A percentile compares a stretch with the other conserved stretches of the same genome.
Conservation (phyloP, 2,113 vertebrate genomes). For the Passer domesticus region DNA sequence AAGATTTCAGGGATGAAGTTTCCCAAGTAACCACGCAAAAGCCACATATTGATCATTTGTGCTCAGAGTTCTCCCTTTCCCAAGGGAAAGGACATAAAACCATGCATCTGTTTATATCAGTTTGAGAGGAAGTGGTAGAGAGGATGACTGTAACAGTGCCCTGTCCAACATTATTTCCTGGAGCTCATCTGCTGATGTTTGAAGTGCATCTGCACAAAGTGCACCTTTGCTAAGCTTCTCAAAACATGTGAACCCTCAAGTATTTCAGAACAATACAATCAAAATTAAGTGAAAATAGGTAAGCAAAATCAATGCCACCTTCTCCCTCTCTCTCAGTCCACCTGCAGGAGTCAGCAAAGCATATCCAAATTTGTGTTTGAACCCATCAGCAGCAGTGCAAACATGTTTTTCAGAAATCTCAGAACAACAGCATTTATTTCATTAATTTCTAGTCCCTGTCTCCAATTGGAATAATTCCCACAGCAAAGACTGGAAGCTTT, state of each 20-base stretch:
- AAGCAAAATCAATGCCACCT: not conserved
- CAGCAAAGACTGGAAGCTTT: not conserved
- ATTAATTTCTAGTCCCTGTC: not conserved
- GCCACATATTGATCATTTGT: constrained; percentile 7
- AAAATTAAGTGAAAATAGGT: not conserved
- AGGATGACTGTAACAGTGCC: not conserved
- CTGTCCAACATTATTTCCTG: not conserved
- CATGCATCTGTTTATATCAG: constrained; percentile 11
- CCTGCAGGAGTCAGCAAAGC: not conserved
- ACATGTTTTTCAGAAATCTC: not conserved
- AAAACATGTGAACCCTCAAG: not conserved
- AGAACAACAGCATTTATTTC: not conserved
- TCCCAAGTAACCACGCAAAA: not conserved
- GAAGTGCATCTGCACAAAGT: not conserved
- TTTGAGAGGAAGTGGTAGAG: constrained; percentile 32
- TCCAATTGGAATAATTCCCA: not conserved
- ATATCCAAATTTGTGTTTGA: not conserved
- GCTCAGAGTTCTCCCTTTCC: not conserved
- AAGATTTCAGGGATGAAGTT: not conserved
- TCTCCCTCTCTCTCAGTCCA: not conserved
- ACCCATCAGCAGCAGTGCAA: not conserved
- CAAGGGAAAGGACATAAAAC: constrained; percentile 17
- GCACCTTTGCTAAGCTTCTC: not conserved
- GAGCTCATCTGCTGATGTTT: not conserved
- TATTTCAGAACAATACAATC: not conserved